Conservation (phyloP, 2,888 invertebrate species). For the Adineta ricciae region DNA sequence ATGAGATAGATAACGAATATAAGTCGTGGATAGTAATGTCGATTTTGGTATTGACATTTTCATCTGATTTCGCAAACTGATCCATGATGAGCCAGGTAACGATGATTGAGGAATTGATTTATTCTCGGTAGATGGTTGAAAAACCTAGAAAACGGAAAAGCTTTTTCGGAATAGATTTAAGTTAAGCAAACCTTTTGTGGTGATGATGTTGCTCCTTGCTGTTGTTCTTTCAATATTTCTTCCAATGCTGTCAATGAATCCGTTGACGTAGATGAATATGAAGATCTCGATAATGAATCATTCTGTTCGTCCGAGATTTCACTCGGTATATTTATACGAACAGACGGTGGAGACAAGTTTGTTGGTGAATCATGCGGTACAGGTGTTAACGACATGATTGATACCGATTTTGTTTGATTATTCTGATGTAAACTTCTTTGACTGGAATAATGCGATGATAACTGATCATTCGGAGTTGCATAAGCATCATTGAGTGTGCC, state of each 20-base stretch:
- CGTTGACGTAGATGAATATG: not conserved
- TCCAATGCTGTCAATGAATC: not conserved
- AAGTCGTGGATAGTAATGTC: not conserved
- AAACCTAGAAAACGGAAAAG: not conserved
- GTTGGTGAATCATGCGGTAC: not conserved
- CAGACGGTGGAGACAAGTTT: too few species aligned
- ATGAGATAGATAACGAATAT: not conserved
- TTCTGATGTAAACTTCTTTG: not conserved
- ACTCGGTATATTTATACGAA: too few species aligned
- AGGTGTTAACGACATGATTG: not conserved
- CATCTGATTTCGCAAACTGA: not conserved
- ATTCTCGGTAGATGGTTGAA: not conserved
- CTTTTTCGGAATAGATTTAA: too few species aligned
- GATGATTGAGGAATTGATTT: not conserved
- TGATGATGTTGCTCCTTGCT: not conserved
- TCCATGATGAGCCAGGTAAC: not conserved
- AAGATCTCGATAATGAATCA: not conserved
- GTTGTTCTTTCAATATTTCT: not conserved
- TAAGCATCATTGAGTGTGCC: not conserved
- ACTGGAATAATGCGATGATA: not conserved
- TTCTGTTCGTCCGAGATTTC: too few species aligned
- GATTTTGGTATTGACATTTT: conserved; percentile 8
- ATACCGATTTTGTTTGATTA: not conserved
- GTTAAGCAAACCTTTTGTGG: not conserved
- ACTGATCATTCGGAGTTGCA: not conserved